Evolutionary conservation across 1,140 invertebrate species (phyloP).

Genomic region (Megalonaias nervosa): DNA sequence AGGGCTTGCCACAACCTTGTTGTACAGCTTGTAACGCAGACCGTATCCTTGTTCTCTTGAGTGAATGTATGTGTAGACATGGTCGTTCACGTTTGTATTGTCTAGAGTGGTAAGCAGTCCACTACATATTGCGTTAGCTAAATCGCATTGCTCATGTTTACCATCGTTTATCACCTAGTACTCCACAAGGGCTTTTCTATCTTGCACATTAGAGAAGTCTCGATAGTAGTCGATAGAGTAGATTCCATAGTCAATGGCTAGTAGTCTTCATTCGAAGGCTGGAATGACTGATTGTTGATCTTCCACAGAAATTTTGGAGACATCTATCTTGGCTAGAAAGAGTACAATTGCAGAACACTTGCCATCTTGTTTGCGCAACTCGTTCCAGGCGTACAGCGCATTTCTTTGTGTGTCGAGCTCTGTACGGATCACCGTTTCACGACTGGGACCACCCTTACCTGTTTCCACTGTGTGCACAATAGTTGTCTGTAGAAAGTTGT

Average conservation of each 20-base stretch:
- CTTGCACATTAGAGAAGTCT: too few species aligned
- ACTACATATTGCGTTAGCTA: background rate
- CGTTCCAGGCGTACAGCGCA: too few species aligned
- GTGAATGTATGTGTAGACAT: background rate
- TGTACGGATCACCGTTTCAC: too few species aligned
- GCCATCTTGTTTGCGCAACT: too few species aligned
- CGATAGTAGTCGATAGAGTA: too few species aligned
- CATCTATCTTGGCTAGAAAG: slow-evolving; percentile 1
- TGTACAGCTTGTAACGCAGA: background rate
- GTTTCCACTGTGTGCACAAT: too few species aligned
- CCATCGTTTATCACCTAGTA: background rate
- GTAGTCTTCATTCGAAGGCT: too few species aligned
- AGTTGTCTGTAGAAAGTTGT: too few species aligned
- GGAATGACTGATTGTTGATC: background rate
- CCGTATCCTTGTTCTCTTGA: background rate
- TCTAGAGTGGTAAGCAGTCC: background rate
- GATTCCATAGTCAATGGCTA: too few species aligned
- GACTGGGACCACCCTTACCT: too few species aligned
- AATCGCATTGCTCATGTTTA: background rate
- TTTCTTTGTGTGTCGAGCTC: too few species aligned
- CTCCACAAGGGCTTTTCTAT: background rate
- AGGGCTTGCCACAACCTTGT: slow-evolving; percentile 10
- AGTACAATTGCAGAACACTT: background rate
- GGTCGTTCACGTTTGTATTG: slow-evolving; percentile 2
- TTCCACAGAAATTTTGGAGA: background rate